These are phyloP conservation scores for Oligia latruncula DNA, from an alignment of 2,888 invertebrate genomes.

Conservation along the genomic window DNA sequence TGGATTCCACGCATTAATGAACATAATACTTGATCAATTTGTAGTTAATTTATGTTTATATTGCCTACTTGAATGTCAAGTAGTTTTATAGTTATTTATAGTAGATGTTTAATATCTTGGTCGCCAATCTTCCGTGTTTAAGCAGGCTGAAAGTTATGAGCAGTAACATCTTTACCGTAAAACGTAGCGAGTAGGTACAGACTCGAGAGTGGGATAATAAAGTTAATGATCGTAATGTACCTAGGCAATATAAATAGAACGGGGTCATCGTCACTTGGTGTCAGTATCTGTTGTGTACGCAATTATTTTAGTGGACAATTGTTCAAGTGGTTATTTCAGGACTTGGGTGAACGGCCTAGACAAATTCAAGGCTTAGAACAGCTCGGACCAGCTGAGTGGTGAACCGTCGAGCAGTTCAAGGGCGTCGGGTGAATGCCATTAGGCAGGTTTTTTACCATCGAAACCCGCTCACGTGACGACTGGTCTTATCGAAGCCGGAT, in stretches of 20 bases:
- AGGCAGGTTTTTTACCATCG: conserved; percentile 83
- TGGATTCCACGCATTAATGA: conserved; percentile 62
- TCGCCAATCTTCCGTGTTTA: conserved; percentile 60
- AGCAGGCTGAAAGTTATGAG: conserved; percentile 65
- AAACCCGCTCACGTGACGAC: conserved; percentile 83
- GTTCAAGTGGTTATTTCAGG: conserved; percentile 73
- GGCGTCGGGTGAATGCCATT: conserved; percentile 88
- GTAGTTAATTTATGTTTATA: conserved; percentile 65
- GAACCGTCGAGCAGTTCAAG: conserved; percentile 87
- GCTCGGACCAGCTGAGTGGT: conserved; percentile 84
- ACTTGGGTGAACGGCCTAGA: conserved; percentile 86
- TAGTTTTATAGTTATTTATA: conserved; percentile 55
- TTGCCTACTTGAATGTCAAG: conserved; percentile 62
- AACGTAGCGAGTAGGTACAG: conserved; percentile 64
- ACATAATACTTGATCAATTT: conserved; percentile 67
- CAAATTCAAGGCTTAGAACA: conserved; percentile 84
- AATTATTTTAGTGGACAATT: conserved; percentile 70
- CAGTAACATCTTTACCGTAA: conserved; percentile 70
- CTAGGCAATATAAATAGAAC: conserved; percentile 57
- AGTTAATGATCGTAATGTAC: conserved; percentile 71
- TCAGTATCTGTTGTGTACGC: conserved; percentile 59
- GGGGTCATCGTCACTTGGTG: conserved; percentile 67
- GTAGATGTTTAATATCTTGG: conserved; percentile 44
- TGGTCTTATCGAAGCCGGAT: conserved; percentile 84
- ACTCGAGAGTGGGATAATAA: conserved; percentile 70